Conservation (phyloP, 2,888 invertebrate species). For the Endotricha flammealis region DNA sequence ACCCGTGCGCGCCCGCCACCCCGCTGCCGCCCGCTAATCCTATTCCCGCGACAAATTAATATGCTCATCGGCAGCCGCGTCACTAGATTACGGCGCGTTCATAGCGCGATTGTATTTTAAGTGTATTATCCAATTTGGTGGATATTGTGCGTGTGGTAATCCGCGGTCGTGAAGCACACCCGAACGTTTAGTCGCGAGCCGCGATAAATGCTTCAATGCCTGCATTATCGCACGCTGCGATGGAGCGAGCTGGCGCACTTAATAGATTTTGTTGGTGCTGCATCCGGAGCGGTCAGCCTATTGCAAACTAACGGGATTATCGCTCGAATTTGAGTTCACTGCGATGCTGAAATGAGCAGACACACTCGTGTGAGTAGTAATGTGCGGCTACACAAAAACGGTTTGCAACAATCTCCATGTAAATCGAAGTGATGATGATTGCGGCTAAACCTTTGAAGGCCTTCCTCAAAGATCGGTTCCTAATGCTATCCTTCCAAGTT, state of each 20-base stretch:
- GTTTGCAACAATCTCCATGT: conserved; percentile 20
- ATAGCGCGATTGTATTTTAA: conserved; percentile 80
- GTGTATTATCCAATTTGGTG: conserved; percentile 82
- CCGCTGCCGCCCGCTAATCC: conserved; percentile 56
- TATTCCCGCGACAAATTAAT: conserved; percentile 74
- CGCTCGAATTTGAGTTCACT: conserved; percentile 59
- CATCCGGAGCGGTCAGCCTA: conserved; percentile 58
- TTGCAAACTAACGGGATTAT: conserved; percentile 70
- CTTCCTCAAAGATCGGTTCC: conserved; percentile 38
- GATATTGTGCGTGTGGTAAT: conserved; percentile 78
- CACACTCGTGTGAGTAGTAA: conserved; percentile 34
- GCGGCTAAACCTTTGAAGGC: conserved; percentile 33
- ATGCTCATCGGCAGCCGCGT: conserved; percentile 75
- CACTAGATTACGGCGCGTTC: conserved; percentile 74
- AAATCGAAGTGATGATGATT: conserved; percentile 23
- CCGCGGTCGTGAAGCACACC: conserved; percentile 58
- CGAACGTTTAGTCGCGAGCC: conserved; percentile 54
- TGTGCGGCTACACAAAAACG: conserved; percentile 19
- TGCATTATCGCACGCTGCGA: conserved; percentile 61
- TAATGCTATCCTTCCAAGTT: conserved; percentile 27
- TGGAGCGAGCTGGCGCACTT: conserved; percentile 68
- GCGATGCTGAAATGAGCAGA: conserved; percentile 43
- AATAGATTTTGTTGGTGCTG: conserved; percentile 70
- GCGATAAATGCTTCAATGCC: conserved; percentile 49
- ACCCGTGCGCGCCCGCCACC: conserved; percentile 28